Base-by-base conservation (phyloP, 2,113 vertebrate species). In the Aramus guarauna region DNA sequence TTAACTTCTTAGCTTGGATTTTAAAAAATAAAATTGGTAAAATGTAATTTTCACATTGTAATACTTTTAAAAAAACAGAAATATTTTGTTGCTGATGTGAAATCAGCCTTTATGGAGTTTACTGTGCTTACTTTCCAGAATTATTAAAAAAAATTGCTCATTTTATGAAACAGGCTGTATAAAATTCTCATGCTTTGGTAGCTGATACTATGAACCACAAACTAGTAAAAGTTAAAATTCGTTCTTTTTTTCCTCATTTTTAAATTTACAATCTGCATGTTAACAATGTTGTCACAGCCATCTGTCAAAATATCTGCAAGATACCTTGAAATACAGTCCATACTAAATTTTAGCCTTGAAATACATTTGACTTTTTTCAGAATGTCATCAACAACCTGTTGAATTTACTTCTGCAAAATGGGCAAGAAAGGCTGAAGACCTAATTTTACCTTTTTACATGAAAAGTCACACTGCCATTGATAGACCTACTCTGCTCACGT, bases 81-180 rank as follows among this genome's bases (percentile, higher is more conserved):
- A 6, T 8, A 45, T 39, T 94, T 74, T 55, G 15, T 41, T 67
- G 9, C 6, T 56, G 9, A 41, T 64, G 5, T 43, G 12, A 96
- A 58, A 43, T 52, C 18, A 86, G 10, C 6, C 11, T 78, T 47
- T 11, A 26, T 18, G 2, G 39, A 45, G 1, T 22, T 48, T 52
- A 29, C 21, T 37, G 5, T 16, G 9, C 3, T 45, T 36, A 32
- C 7, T 72, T 85, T 52, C 7, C 48, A 76, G 58, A 82, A 48
- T 36, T 56, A 72, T 50, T 63, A 27, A 27, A 0, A 0, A 58
- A 76, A 59, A 13, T 9, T 29, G 5, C 2, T 71, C 3, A 11
- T 52, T 89, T 89, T 68, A 5, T 90, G 13, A 75, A 92, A 72
- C 1, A 56, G 14, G 5, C 9, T 47, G 2, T 11, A 56, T 76